Evolutionary conservation across 1,140 invertebrate species (phyloP), one percentile per base, ranked within the genome.

Genomic region (Grapholita molesta): DNA sequence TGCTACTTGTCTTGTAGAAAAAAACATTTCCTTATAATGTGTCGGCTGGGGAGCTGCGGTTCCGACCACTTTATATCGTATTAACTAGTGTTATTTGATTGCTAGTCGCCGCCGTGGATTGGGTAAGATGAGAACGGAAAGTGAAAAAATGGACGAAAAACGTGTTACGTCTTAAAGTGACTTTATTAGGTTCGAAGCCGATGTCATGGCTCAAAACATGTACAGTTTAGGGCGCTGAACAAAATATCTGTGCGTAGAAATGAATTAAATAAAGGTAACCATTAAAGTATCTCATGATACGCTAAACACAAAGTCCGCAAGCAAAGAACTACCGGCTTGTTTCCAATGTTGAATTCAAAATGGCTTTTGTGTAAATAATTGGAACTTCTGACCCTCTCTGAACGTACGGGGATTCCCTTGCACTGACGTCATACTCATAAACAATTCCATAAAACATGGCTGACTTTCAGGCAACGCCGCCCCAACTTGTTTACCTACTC

Each of bases 1-100:
- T 72, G 80, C 72, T 68, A 70, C 71, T 79, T 67, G 71, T 83
- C 78, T 74, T 65, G 69, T 72, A 72, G 79, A 79, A 79, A 83
- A 76, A 70, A 70, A 66, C 75, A 48, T 48, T 82, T 82, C 79
- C 79, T 79, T 64, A 69, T 61, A 75, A 77, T 72, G 79, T 79
- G 74, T 73, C 52, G 67, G 82, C 77, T 80, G 79, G 68, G 9
- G 75, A 79, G 77, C 76, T 82, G 77, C 74, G 35, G 71, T 61
- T 30, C 67, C 25, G 64, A 72, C 71, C 64, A 68, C 74, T 76
- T 76, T 73, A 78, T 75, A 69, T 74, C 73, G 73, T 73, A 66
- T 74, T 71, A 72, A 68, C 70, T 68, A 61, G 55, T 73, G 71
- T 35, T 70, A 66, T 71, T 73, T 74, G 74, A 70, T 61, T 68